These are phyloP conservation scores for Helicolenus hilgendorfi DNA, from an alignment of 2,797 vertebrate species.

Conservation along the genomic window DNA sequence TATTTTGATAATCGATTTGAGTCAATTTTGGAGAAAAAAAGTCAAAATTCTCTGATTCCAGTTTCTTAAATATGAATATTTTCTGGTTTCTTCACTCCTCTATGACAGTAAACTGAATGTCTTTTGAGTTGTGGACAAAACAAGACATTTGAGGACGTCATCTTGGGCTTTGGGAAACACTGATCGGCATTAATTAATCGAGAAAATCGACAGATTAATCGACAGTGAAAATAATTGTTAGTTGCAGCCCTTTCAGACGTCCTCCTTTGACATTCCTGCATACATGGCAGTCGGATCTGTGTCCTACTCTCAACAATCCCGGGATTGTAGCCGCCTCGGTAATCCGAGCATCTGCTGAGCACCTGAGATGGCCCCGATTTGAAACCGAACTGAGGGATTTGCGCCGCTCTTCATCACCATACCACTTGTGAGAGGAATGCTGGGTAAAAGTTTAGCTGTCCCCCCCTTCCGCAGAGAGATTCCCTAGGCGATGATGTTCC, in stretches of 20 bases:
- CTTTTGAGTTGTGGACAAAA: too few species aligned
- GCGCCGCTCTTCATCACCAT: constrained; percentile 43
- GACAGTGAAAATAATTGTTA: not conserved
- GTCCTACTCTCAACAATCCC: constrained; percentile 63
- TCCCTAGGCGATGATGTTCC: constrained; percentile 35
- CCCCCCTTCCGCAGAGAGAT: constrained; percentile 3
- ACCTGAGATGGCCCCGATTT: constrained; percentile 65
- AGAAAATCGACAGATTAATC: not conserved
- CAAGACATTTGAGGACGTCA: too few species aligned
- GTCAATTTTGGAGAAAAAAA: too few species aligned
- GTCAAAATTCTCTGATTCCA: too few species aligned
- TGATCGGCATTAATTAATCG: not conserved
- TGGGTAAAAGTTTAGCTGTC: constrained; percentile 34
- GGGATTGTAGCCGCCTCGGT: constrained; percentile 64
- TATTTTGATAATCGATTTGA: too few species aligned
- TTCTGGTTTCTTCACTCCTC: too few species aligned
- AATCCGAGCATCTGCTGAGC: constrained; percentile 75
- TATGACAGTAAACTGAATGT: too few species aligned
- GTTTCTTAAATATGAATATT: too few species aligned
- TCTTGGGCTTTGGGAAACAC: too few species aligned
- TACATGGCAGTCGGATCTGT: constrained; percentile 31
- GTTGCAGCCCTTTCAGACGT: not conserved
- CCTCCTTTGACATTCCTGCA: constrained; percentile 30
- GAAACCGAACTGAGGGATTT: constrained; percentile 69
- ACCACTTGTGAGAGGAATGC: constrained; percentile 50